Conservation (phyloP, 2,888 invertebrate species). For the Aromia moschata region DNA sequence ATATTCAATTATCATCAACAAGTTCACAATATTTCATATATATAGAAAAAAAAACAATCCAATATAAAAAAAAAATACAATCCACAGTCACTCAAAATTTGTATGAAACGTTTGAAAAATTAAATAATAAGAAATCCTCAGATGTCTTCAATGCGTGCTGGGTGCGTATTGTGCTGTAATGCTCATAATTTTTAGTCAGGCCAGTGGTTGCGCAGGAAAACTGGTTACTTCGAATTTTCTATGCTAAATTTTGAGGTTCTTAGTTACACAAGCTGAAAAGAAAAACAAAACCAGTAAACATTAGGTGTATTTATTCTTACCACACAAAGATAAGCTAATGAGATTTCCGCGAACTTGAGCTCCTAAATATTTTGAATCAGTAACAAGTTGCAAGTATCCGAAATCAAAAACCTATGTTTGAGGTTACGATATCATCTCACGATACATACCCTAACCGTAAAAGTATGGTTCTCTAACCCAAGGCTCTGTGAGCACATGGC, state of each 20-base stretch:
- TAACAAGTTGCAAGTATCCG: too few species aligned
- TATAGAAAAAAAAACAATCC: slow-evolving; percentile 44
- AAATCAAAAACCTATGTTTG: too few species aligned
- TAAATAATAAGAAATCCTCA: slow-evolving; percentile 74
- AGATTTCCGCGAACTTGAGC: too few species aligned
- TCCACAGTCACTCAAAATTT: slow-evolving; percentile 64
- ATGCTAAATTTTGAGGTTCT: slow-evolving; percentile 66
- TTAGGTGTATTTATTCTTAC: too few species aligned
- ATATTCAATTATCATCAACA: slow-evolving; percentile 43
- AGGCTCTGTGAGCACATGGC: too few species aligned
- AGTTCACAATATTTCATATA: slow-evolving; percentile 48
- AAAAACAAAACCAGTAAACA: slow-evolving; percentile 43
- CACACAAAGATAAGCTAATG: too few species aligned
- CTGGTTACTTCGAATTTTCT: slow-evolving; percentile 66
- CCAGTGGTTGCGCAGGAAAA: slow-evolving; percentile 62
- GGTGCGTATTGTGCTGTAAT: slow-evolving; percentile 74
- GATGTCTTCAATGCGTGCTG: slow-evolving; percentile 92
- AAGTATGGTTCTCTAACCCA: too few species aligned
- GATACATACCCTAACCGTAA: too few species aligned
- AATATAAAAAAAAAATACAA: slow-evolving; percentile 55
- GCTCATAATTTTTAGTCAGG: slow-evolving; percentile 59
- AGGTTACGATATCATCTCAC: too few species aligned
- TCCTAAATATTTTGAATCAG: too few species aligned
- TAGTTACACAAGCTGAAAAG: slow-evolving; percentile 75
- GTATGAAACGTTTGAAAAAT: slow-evolving; percentile 57